Evolutionary conservation across 2,888 invertebrate species (phyloP).

Genomic region (Caenorhabditis sp.): DNA sequence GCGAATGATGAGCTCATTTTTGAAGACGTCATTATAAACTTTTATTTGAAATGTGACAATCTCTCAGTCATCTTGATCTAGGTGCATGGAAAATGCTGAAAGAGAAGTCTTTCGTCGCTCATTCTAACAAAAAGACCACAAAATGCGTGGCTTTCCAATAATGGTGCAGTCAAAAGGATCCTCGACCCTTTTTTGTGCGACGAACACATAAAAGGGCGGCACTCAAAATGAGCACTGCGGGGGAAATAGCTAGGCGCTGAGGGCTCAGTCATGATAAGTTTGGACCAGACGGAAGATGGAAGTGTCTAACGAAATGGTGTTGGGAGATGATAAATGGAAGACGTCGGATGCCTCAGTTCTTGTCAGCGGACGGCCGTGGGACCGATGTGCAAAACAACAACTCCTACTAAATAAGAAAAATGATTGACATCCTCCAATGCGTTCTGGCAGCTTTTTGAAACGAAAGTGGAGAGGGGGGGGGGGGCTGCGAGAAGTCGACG

Average conservation of each 20-base stretch:
- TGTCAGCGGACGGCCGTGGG: conserved; percentile 25
- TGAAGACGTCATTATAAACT: background rate
- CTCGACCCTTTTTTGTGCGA: background rate
- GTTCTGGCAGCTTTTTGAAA: conserved; percentile 27
- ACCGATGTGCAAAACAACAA: conserved; percentile 37
- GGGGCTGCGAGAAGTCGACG: background rate
- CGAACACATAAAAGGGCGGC: conserved; percentile 8
- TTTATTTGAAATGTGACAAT: too few species aligned
- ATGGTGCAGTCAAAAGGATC: too few species aligned
- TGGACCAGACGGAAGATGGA: background rate
- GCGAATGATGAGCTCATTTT: background rate
- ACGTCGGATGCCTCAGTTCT: conserved; percentile 23
- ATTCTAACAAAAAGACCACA: too few species aligned
- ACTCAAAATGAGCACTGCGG: conserved; percentile 11
- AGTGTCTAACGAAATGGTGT: conserved; percentile 29
- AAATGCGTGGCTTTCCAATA: too few species aligned
- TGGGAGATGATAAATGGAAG: conserved; percentile 42
- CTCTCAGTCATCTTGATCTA: too few species aligned
- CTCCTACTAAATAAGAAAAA: conserved; percentile 48
- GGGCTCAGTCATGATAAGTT: conserved; percentile 1
- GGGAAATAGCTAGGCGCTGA: too few species aligned
- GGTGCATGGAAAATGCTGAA: background rate
- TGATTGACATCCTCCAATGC: conserved; percentile 49
- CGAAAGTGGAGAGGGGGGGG: conserved; percentile 9
- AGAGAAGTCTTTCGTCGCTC: too few species aligned